Evolutionary conservation across 2,797 vertebrate species (phyloP), one percentile per base, ranked within the genome.

Genomic region (Sebastes vulpes): DNA sequence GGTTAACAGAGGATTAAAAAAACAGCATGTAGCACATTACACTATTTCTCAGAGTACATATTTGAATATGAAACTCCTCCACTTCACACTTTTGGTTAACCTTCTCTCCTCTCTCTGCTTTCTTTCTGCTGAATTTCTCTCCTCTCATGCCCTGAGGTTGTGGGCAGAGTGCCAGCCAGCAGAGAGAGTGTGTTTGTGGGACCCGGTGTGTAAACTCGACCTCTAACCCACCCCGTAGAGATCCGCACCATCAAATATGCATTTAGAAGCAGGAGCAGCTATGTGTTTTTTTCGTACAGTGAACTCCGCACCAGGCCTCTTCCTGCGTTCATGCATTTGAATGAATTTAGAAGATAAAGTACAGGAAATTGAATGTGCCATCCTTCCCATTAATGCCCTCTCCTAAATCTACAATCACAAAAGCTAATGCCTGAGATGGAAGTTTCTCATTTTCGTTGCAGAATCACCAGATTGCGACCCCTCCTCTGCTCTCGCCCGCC

Each of bases 91-190:
- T 32, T 29, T 38, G 10, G 42, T 82, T 70, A 77, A 65, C 66
- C 63, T 73, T 70, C 35, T 61, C 21, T 63, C 53, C 46, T 54
- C 28, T 48, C 32, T 23, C 54, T 66, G 32, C 65, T 75, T 75
- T 48, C 23, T 26, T 65, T 72, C 56, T 70, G 60, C 29, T 61
- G 10, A 48, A 46, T 79, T 79, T 63, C 53, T 61, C 59, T 82
- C 46, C 52, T 75, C 48, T 81, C 28, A 32, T 60, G 63, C 65
- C 69, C 31, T 14, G 54, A 81, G 75, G 79, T 79, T 75, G 72
- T 38, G 52, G 86, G 86, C 80, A 67, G 42, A 73, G 58, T 23
- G 78, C 75, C 83, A 86, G 78, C 75, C 82, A 86, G 65, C 61
- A 79, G 42, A 79, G 54, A 26, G 70, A 32, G 38, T 68, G 53